Conservation (phyloP, 37 sponge, comb jelly and placozoan genomes). For the Mnemiopsis leidyi region DNA sequence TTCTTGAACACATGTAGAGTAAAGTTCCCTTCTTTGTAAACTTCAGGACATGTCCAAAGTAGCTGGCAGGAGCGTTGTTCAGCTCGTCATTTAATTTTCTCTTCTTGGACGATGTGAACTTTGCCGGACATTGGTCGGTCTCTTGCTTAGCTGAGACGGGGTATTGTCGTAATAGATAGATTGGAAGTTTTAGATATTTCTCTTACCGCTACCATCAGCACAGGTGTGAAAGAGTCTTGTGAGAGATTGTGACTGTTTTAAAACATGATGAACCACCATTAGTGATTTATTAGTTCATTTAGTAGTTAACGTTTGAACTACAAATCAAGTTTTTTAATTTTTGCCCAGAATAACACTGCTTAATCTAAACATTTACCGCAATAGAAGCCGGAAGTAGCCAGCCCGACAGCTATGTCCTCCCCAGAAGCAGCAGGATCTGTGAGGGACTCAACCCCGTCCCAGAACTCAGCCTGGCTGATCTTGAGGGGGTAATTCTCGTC, state of each 20-base stretch:
- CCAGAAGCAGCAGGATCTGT: slow-evolving; percentile 42
- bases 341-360: too few relatives aligned
- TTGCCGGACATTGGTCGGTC: slow-evolving; percentile 20
- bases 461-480: slow-evolving; percentile 77
- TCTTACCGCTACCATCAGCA: too few relatives aligned
- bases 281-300: too few relatives aligned
- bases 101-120: neutral
- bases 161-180: too few relatives aligned
- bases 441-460: slow-evolving; percentile 66
- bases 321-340: too few relatives aligned
- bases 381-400: slow-evolving; percentile 56
- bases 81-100: slow-evolving; percentile 69
- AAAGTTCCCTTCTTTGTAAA: slow-evolving; percentile 68
- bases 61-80: slow-evolving; percentile 89
- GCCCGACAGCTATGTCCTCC: slow-evolving; percentile 40
- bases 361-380: too few relatives aligned
- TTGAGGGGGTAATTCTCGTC: slow-evolving; percentile 83
- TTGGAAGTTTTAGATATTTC: too few relatives aligned
- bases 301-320: too few relatives aligned
- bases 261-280: too few relatives aligned
- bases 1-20: slow-evolving; percentile 90
- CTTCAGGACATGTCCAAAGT: slow-evolving; percentile 80
- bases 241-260: too few relatives aligned
- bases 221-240: too few relatives aligned
- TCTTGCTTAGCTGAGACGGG: neutral